A percentile compares a stretch with the other conserved stretches of the same genome.
Conservation (phyloP, 2,797 vertebrate genomes). For the Tenualosa thibaudeaui region DNA sequence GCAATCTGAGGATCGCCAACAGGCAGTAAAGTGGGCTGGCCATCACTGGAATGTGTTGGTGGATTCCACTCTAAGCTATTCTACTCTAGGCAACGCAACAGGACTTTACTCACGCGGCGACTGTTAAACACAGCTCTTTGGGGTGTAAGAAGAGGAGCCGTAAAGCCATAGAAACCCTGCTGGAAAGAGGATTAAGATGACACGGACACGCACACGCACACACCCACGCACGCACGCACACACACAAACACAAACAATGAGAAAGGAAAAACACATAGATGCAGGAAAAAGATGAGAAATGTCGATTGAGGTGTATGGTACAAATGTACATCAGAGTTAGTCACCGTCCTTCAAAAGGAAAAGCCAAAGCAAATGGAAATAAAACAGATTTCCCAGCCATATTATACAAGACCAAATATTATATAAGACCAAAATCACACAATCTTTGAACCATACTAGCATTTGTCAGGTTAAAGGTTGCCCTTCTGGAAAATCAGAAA, state of each 20-base stretch:
- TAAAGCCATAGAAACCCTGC: conserved; percentile 23
- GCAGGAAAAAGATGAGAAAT: not conserved
- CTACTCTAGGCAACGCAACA: conserved; percentile 5
- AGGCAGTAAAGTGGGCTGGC: not conserved
- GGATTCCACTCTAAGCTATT: not conserved
- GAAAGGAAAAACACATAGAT: not conserved
- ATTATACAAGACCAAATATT: too few relatives aligned
- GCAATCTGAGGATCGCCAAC: not conserved
- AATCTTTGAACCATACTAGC: not conserved
- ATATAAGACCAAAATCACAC: not conserved
- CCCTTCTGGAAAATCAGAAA: not conserved
- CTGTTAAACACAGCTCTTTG: conserved; percentile 17
- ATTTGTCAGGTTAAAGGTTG: not conserved
- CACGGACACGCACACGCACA: not conserved
- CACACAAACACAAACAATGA: not conserved
- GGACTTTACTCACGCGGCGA: not conserved
- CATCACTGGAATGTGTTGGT: not conserved
- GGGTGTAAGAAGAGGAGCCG: not conserved
- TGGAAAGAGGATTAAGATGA: not conserved
- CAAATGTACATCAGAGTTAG: not conserved
- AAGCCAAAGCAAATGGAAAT: not conserved
- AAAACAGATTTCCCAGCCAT: not conserved
- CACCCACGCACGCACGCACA: not conserved
- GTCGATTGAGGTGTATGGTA: not conserved
- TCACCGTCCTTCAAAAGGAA: not conserved